Evolutionary conservation across 2,113 vertebrate species (phyloP), one percentile per base, ranked within the genome.

Genomic region (Suricata suricatta): DNA sequence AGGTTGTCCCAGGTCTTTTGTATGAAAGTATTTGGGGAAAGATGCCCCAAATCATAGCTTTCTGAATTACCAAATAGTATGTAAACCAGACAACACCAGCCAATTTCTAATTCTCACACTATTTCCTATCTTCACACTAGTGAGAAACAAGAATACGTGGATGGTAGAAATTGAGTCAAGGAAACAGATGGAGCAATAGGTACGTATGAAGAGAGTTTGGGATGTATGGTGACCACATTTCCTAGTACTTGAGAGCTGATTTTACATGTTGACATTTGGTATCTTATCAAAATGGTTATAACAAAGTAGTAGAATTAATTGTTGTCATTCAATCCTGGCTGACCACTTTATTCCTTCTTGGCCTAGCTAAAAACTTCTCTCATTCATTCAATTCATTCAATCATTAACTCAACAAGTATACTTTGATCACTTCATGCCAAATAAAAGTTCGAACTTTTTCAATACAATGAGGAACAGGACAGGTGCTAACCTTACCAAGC

Each of bases 51-150:
- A 50, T 57, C 47, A 41, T 35, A 85, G 60, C 15, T 80, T 80
- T 85, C 64, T 60, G 57, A 79, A 90, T 68, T 85, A 80, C 19
- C 54, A 93, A 93, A 41, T 86, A 50, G 38, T 86, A 64, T 86
- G 33, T 52, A 89, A 83, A 71, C 8, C 72, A 72, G 41, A 54
- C 10, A 52, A 11, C 5, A 76, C 68, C 9, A 38, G 31, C 19
- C 31, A 68, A 57, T 86, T 90, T 74, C 33, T 50, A 57, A 87
- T 64, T 84, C 6, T 21, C 57, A 66, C 7, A 33, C 15, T 80
- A 38, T 80, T 35, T 72, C 47, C 31, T n/a, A 3, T 29, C 52
- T 89, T 64, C 35, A 90, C 35, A 90, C 19, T 47, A 27, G 35
- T 66, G 31, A 69, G 33, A 94, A 88, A 92, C 57, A 76, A 71